Conservation (phyloP, 2,888 invertebrate species). For the Eugnorisma glareosa region DNA sequence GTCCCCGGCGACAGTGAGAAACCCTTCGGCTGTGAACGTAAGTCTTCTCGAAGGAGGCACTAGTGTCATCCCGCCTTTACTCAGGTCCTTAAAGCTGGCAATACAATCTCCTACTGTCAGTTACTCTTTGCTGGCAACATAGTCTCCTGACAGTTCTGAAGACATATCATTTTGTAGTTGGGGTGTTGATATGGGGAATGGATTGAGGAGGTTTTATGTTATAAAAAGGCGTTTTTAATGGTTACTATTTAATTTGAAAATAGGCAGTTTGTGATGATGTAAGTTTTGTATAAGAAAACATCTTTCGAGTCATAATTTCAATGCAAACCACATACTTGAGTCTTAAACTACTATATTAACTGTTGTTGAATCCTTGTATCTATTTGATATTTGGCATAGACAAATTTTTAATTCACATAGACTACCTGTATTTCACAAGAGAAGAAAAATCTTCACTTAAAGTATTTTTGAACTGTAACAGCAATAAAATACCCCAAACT, state of each 20-base stretch:
- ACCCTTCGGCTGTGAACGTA: slow-evolving; percentile 97
- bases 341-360: background rate
- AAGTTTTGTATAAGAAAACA: background rate
- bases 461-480: background rate
- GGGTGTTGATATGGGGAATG: slow-evolving; percentile 26
- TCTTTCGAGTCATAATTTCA: slow-evolving; percentile 1
- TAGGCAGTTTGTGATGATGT: background rate
- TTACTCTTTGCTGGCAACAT: slow-evolving; percentile 57
- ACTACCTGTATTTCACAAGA: background rate
- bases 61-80: slow-evolving; percentile 74
- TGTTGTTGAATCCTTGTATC: slow-evolving; percentile 1
- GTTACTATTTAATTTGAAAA: background rate
- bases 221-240: background rate
- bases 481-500: background rate
- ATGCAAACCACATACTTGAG: background rate
- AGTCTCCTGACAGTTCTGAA: slow-evolving; percentile 37
- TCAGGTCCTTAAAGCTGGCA: slow-evolving; percentile 69
- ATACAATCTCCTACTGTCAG: slow-evolving; percentile 62
- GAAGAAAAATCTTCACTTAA: background rate
- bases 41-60: slow-evolving; percentile 90
- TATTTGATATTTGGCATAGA: background rate
- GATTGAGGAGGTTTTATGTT: background rate
- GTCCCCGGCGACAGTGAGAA: slow-evolving; percentile 95
- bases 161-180: slow-evolving; percentile 54
- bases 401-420: background rate